Conservation (phyloP, 2,113 vertebrate species). For the Spea bombifrons region DNA sequence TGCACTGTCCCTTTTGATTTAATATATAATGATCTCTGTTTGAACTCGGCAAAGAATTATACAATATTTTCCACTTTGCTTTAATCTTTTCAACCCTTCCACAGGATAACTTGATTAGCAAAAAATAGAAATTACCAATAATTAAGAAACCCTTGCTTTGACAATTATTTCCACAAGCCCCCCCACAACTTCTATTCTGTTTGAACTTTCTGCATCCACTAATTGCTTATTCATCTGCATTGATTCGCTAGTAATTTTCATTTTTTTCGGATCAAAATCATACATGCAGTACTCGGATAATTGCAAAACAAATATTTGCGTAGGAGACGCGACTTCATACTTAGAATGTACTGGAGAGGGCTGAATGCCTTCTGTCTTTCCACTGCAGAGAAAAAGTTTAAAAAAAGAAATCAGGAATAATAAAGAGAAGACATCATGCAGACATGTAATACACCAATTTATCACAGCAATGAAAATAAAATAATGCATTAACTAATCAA, state of each 20-base stretch:
- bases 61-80: conserved; percentile 17
- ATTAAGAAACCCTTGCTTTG: conserved; percentile 19
- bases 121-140: conserved; percentile 42
- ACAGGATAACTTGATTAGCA: conserved; percentile 32
- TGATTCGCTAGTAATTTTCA: conserved; percentile 46
- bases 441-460: not conserved
- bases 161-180: conserved; percentile 14
- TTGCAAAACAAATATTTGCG: conserved; percentile 17
- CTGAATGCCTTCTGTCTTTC: conserved; percentile 54
- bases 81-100: conserved; percentile 38
- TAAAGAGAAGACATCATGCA: conserved; percentile 3
- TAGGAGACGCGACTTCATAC: conserved; percentile 57
- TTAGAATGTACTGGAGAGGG: conserved; percentile 64
- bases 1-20: conserved; percentile 45
- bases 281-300: not conserved
- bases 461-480: not conserved
- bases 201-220: conserved; percentile 24
- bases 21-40: conserved; percentile 11
- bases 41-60: conserved; percentile 36
- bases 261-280: conserved; percentile 44
- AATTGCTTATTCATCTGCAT: conserved; percentile 22
- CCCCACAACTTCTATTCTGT: conserved; percentile 8
- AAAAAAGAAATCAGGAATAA: conserved; percentile 37
- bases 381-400: conserved; percentile 61
- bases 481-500: not conserved